Evolutionary conservation across 2,113 vertebrate genomes (phyloP).

Genomic region (Atlantisia rogersi): DNA sequence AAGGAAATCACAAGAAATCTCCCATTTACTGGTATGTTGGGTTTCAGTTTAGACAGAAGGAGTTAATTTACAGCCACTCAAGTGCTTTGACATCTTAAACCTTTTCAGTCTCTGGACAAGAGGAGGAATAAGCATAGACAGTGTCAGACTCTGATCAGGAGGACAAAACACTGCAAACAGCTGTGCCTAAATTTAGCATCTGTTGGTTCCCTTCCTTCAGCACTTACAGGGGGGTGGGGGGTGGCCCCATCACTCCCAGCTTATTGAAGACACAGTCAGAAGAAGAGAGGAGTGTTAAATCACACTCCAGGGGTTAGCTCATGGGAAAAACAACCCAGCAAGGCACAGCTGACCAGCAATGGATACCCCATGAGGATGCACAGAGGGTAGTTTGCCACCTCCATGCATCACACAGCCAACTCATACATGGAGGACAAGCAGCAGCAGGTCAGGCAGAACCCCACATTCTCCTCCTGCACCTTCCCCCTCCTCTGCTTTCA

Average conservation of each 20-base stretch:
- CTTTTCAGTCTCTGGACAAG: constrained; percentile 45
- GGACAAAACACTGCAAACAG: constrained; percentile 56
- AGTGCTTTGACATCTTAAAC: constrained; percentile 43
- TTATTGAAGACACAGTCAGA: constrained; percentile 28
- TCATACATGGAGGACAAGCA: rapidly evolving
- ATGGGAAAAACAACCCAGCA: not conserved
- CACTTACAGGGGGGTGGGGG: not conserved
- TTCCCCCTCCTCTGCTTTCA: rapidly evolving
- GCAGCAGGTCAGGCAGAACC: not conserved
- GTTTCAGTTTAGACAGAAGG: not conserved
- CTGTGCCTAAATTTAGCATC: constrained; percentile 46
- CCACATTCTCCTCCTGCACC: rapidly evolving
- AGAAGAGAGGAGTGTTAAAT: not conserved
- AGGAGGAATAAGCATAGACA: constrained; percentile 40
- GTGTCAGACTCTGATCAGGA: constrained; percentile 22
- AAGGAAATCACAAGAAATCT: not conserved
- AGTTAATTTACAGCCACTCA: constrained; percentile 44
- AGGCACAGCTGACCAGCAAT: rapidly evolving
- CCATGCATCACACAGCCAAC: rapidly evolving
- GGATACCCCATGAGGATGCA: rapidly evolving
- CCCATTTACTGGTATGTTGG: not conserved
- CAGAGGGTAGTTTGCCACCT: too few species aligned
- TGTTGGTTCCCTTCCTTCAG: constrained; percentile 42
- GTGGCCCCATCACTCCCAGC: not conserved
- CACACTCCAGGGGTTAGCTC: not conserved